Percentiles rank a stretch among this genome's conserved stretches.
Conservation (phyloP, 2,888 invertebrate species). For the Drosophila merina region DNA sequence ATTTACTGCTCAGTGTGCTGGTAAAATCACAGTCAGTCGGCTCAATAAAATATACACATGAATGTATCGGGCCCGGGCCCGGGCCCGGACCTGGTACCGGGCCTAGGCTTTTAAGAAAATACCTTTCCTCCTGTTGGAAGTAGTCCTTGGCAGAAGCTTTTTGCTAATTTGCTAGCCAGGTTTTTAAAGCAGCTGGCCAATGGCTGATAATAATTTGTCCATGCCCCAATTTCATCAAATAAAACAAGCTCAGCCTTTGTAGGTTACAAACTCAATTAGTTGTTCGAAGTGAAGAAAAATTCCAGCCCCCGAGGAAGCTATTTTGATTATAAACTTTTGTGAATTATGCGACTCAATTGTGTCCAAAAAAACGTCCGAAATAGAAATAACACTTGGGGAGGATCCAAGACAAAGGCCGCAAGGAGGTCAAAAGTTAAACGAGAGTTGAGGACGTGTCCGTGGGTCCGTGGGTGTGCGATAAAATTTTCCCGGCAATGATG, state of each 20-base stretch:
- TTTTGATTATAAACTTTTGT: slow-evolving; percentile 60
- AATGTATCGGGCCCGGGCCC: slow-evolving; percentile 11
- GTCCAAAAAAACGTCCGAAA: slow-evolving; percentile 13
- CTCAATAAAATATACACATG: slow-evolving; percentile 66
- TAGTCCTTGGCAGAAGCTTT: slow-evolving; percentile 33
- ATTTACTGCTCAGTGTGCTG: slow-evolving; percentile 51
- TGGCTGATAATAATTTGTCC: slow-evolving; percentile 35
- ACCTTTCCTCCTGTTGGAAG: not conserved
- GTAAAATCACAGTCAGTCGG: slow-evolving; percentile 51
- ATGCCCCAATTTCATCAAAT: slow-evolving; percentile 30
- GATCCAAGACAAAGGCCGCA: slow-evolving; percentile 23
- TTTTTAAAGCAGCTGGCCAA: slow-evolving; percentile 28
- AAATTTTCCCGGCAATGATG: slow-evolving; percentile 47
- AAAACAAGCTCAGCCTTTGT: slow-evolving; percentile 28
- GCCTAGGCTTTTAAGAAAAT: slow-evolving; percentile 3
- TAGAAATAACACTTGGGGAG: slow-evolving; percentile 25
- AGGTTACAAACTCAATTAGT: slow-evolving; percentile 62
- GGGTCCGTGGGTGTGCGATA: slow-evolving; percentile 48
- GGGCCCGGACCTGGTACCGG: not conserved
- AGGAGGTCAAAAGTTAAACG: slow-evolving; percentile 50
- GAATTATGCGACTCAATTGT: slow-evolving; percentile 63
- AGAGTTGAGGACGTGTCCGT: slow-evolving; percentile 46
- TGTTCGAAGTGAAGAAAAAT: slow-evolving; percentile 14
- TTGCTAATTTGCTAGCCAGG: slow-evolving; percentile 56
- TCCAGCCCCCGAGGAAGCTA: slow-evolving; percentile 8